These are phyloP conservation scores for Hofmannophila pseudospretella DNA, from an alignment of 2,888 invertebrate species.

Conservation along the genomic window DNA sequence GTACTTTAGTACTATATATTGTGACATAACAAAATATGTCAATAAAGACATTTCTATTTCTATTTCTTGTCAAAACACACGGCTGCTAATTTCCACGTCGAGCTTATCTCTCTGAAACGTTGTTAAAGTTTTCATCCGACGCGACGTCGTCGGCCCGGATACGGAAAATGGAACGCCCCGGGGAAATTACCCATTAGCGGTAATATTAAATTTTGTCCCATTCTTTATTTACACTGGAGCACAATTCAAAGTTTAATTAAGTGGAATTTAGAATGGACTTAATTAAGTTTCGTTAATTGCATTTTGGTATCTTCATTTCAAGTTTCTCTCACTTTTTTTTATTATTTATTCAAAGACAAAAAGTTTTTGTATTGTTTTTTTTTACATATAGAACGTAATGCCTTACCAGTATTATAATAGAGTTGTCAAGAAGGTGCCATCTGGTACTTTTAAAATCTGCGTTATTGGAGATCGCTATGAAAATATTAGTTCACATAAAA, in stretches of 20 bases:
- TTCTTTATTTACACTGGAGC: conserved; percentile 45
- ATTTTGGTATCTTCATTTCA: not conserved
- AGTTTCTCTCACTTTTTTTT: too few relatives aligned
- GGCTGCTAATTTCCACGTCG: conserved; percentile 19
- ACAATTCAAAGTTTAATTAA: conserved; percentile 10
- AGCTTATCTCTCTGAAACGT: conserved; percentile 31
- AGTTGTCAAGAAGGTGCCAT: too few relatives aligned
- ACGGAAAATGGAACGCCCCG: conserved; percentile 53
- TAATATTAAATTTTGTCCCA: conserved; percentile 57
- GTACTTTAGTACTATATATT: too few relatives aligned
- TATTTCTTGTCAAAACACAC: conserved; percentile 8
- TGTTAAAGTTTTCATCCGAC: conserved; percentile 40
- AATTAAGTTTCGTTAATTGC: not conserved
- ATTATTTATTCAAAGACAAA: too few relatives aligned
- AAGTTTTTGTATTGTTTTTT: too few relatives aligned
- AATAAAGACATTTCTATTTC: too few relatives aligned
- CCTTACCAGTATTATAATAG: too few relatives aligned
- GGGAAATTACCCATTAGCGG: conserved; percentile 67
- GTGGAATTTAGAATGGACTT: conserved; percentile 1
- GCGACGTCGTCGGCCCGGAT: conserved; percentile 26
- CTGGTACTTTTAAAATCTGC: too few relatives aligned
- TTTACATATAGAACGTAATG: too few relatives aligned
- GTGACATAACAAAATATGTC: too few relatives aligned
- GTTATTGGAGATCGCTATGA: too few relatives aligned
- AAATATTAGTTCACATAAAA: too few relatives aligned